Evolutionary conservation across 2,797 vertebrate genomes (phyloP).

Genomic region (Chaetodon trifasciatus): DNA sequence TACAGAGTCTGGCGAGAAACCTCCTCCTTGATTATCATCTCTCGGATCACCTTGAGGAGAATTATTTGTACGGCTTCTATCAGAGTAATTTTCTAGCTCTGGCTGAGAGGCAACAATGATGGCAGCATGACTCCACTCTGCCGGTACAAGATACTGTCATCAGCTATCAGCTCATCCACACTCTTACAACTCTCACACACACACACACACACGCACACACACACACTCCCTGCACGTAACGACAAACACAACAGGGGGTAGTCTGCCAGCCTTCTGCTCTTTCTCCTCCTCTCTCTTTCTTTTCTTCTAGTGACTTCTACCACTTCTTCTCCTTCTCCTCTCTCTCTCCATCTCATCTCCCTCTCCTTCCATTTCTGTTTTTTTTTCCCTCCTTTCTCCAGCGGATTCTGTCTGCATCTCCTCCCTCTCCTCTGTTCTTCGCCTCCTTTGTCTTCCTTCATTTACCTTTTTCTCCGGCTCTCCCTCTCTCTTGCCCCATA

Average conservation of each 20-base stretch:
- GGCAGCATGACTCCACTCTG: slow-evolving; percentile 67
- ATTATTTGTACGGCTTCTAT: slow-evolving; percentile 44
- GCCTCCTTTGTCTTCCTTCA: slow-evolving; percentile 8
- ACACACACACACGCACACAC: slow-evolving; percentile 23
- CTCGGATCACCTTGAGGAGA: slow-evolving; percentile 48
- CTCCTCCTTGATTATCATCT: slow-evolving; percentile 22
- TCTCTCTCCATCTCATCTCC: neutral
- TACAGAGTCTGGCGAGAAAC: neutral
- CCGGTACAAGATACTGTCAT: slow-evolving; percentile 61
- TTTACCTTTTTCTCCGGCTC: slow-evolving; percentile 9
- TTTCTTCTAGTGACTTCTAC: neutral
- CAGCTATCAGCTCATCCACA: slow-evolving; percentile 62
- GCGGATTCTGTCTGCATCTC: slow-evolving; percentile 2
- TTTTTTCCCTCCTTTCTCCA: slow-evolving; percentile 1
- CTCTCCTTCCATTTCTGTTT: neutral
- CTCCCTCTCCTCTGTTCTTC: neutral
- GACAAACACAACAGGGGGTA: slow-evolving; percentile 57
- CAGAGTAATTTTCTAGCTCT: slow-evolving; percentile 46
- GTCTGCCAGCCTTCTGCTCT: slow-evolving; percentile 46
- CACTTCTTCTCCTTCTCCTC: neutral
- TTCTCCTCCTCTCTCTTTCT: slow-evolving; percentile 4
- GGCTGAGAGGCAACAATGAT: slow-evolving; percentile 53
- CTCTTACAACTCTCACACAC: neutral
- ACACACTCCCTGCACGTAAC: slow-evolving; percentile 36
- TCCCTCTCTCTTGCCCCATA: slow-evolving; percentile 36